Conservation (phyloP, 2,797 vertebrate species). For the Brachyrhaphis roseni region DNA sequence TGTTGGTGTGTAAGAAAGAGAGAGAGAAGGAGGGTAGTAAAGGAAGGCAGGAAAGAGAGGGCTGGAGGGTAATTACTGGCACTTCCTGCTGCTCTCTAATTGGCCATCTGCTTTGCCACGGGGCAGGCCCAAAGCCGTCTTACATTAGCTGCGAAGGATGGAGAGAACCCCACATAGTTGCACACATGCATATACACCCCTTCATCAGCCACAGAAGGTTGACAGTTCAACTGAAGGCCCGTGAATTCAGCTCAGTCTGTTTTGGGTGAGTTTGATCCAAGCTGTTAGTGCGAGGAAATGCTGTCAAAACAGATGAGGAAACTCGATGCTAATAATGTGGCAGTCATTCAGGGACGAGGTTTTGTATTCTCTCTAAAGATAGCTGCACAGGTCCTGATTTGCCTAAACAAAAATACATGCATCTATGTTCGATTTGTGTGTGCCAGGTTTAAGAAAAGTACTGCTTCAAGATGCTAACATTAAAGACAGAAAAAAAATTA, state of each 20-base stretch:
- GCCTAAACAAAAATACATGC: not conserved
- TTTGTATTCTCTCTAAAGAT: constrained; percentile 7
- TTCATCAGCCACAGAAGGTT: constrained; percentile 30
- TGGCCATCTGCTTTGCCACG: constrained; percentile 80
- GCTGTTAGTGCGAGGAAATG: constrained; percentile 17
- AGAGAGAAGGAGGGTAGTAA: constrained; percentile 61
- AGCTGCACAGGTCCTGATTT: not conserved
- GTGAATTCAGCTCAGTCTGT: constrained; percentile 41
- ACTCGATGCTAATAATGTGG: not conserved
- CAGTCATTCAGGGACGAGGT: not conserved
- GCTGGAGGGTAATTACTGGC: constrained; percentile 75
- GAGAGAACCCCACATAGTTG: constrained; percentile 29
- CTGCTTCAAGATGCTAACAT: not conserved
- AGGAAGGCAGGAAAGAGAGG: constrained; percentile 66
- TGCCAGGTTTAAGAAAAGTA: not conserved
- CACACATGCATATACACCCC: constrained; percentile 12
- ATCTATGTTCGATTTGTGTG: not conserved
- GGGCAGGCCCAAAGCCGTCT: constrained; percentile 74
- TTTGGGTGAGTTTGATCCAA: constrained; percentile 32
- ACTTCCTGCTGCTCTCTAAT: constrained; percentile 82
- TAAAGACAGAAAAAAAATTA: not conserved
- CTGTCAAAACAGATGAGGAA: constrained; percentile 5
- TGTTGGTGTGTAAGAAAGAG: constrained; percentile 52
- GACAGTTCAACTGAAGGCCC: constrained; percentile 40
- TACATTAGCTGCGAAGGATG: constrained; percentile 66